A percentile compares a stretch with the other conserved stretches of the same genome.
Evolutionary conservation across 2,113 vertebrate species (phyloP).

Genomic region (Pituophis catenifer): DNA sequence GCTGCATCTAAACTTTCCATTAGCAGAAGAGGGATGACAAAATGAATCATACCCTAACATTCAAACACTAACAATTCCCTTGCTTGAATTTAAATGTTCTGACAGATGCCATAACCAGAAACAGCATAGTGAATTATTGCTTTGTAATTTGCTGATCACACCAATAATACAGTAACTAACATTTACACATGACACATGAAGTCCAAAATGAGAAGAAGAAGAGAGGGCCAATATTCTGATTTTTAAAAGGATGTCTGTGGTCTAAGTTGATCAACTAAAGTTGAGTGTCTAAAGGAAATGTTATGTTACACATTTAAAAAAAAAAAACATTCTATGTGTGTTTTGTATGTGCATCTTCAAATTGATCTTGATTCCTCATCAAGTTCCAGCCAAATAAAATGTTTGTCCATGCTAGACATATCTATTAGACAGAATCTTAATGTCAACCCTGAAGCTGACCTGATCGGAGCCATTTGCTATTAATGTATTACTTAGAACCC

Average conservation of each 20-base stretch:
- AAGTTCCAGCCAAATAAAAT: neutral
- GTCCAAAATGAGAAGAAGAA: fast-evolving
- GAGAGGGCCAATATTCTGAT: neutral
- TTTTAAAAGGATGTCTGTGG: neutral
- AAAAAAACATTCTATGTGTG: neutral
- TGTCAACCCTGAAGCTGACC: too few species aligned
- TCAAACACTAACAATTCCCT: neutral
- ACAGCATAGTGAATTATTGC: slow-evolving; percentile 8
- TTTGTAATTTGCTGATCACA: neutral
- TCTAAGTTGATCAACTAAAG: neutral
- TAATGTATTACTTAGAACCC: too few species aligned
- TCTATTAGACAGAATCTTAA: neutral
- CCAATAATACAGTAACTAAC: neutral
- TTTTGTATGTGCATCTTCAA: neutral
- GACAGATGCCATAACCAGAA: slow-evolving; percentile 12
- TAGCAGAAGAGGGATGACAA: neutral
- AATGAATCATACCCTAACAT: neutral
- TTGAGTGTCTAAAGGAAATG: neutral
- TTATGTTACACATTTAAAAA: neutral
- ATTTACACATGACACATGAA: neutral
- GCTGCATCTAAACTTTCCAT: neutral
- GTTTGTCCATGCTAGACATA: neutral
- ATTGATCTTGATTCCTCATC: neutral
- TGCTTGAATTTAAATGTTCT: neutral
- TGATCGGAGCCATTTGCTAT: too few species aligned